Evolutionary conservation across 2,113 vertebrate genomes (phyloP), one percentile per base, ranked within the genome.

Genomic region (Vombatus ursinus): DNA sequence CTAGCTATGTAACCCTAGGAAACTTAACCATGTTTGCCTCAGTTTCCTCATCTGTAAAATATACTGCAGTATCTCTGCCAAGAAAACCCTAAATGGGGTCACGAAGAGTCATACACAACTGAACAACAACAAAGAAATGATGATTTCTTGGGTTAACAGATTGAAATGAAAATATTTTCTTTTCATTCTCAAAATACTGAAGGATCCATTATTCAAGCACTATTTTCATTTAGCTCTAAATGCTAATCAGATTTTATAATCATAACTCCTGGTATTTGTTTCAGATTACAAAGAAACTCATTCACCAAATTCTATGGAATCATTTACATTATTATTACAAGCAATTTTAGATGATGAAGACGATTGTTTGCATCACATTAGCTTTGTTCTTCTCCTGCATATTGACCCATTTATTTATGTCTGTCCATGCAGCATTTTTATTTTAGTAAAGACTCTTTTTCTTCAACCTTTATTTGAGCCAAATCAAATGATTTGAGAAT

Each of bases 231-330:
- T 50, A 95, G 19, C 24, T 92, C 90, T 95, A 50, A 97, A 94
- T 89, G 96, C 96, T 89, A 96, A 54, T 92, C 77, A 84, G 48
- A 50, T 37, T 57, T 25, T 54, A 91, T 93, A 53, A 77, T 68
- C 26, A 61, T 84, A 94, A 93, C 68, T 93, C 90, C n/a, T 92
- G 92, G 51, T 53, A 94, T 93, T 97, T 96, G 37, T n/a, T 96
- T 47, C 68, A 96, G 89, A 25, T 93, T 92, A 89, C 93, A 52
- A 93, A 93, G 49, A 26, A n/a, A 94, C 93, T 96, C 53, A 52
- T 68, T 92, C 91, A 77, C 16, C 0, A 94, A 57, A 48, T 53
- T 3, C 93, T 54, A 77, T 54, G 49, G 31, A 95, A 90, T 44
- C 91, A 91, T 95, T 91, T 84, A 25, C 31, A 53, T 92, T 96